These are phyloP conservation scores for Nephrocerus scutellatus DNA, from an alignment of 2,888 invertebrate species.

Conservation along the genomic window DNA sequence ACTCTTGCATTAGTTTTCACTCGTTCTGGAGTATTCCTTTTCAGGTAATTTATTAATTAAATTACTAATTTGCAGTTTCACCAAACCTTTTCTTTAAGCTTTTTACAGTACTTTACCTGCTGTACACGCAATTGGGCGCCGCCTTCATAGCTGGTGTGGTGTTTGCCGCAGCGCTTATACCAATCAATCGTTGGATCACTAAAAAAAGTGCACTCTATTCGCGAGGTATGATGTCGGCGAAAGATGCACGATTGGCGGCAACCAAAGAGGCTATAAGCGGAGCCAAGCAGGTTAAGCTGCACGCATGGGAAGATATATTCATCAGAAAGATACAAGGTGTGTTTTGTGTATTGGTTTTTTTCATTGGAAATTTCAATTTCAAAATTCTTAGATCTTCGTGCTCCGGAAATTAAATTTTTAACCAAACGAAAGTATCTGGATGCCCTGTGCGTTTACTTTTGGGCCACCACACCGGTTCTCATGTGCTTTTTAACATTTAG, in stretches of 20 bases:
- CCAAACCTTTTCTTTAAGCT: constrained; percentile 58
- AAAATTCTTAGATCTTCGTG: constrained; percentile 57
- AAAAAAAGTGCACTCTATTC: constrained; percentile 81
- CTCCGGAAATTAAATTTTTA: constrained; percentile 67
- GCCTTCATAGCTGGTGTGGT: constrained; percentile 85
- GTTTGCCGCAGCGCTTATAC: constrained; percentile 82
- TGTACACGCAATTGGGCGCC: constrained; percentile 82
- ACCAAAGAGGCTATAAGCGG: constrained; percentile 82
- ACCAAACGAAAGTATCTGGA: constrained; percentile 90
- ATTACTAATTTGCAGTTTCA: not conserved
- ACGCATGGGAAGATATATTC: constrained; percentile 91
- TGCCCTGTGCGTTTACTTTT: constrained; percentile 95
- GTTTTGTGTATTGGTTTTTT: constrained; percentile 28
- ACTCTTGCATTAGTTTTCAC: constrained; percentile 94
- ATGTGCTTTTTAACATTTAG: constrained; percentile 79
- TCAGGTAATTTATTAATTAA: constrained; percentile 21
- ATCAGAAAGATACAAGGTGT: constrained; percentile 61
- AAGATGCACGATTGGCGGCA: constrained; percentile 81
- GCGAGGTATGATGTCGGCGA: constrained; percentile 79
- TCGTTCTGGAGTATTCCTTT: constrained; percentile 91
- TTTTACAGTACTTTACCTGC: constrained; percentile 69
- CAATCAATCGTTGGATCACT: constrained; percentile 85
- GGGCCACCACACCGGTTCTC: constrained; percentile 95
- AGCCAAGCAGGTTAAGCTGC: constrained; percentile 82
- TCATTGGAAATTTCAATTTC: not conserved